Evolutionary conservation across 1,140 invertebrate species (phyloP), one percentile per base, ranked within the genome.

Genomic region (Rhagoletis zephyria): DNA sequence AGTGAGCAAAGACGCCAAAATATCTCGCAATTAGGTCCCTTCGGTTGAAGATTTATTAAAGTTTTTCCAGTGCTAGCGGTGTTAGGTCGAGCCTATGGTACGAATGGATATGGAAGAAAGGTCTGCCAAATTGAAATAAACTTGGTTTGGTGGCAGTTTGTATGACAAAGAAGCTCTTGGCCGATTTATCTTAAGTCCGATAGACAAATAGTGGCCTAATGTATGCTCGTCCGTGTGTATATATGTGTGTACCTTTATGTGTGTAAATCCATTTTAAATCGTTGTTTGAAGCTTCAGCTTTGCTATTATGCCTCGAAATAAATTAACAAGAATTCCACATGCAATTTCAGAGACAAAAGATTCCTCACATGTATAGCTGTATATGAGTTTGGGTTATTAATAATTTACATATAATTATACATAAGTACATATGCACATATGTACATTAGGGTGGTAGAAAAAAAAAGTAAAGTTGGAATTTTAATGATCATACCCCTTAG

Each of bases 271-370:
- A 4, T 67, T 67, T 19, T 67, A 9, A 67, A 12, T 12, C 64
- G 7, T 0, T 4, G 30, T 67, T 67, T 67, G 3, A 67, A 40
- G 19, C 40, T 40, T 30, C 64, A 40, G 7, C 9, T 30, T 40
- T 14, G 45, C 14, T 3, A 10, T n/a, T 40, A 5, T 74, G n/a
- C 42, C 30, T 74, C 12, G 67, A 45, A 48, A 14, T 4, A 74
- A 74, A 48, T 74, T 48, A 74, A 16, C 42, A 74, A 19, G 14
- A 74, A 74, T 48, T 74, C 48, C 67, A 16, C 67, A 74, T 42
- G 67, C 42, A 74, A 74, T 48, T 74, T n/a, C 10, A 10, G 45
- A 48, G 1, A 74, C 67, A 74, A 48, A 16, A 14, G 3, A n/a
- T 40, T 48, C 5, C 10, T 0, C 40, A 30, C 42, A 42, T 45